Evolutionary conservation across 1,140 invertebrate species (phyloP), one percentile per base, ranked within the genome.

Genomic region (Zaprionus davidi): DNA sequence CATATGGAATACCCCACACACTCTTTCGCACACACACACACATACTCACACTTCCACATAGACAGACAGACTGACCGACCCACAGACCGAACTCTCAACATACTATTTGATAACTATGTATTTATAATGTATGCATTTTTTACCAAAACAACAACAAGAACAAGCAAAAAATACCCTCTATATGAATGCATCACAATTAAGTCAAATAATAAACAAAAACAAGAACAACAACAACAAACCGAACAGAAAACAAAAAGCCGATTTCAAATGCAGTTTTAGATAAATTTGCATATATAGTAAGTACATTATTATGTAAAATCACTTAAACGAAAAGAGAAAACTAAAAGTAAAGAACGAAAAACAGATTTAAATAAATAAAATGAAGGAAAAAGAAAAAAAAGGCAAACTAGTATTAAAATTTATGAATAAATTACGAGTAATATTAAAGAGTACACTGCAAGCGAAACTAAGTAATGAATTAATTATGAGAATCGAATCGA

Each of bases 91-190:
- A 46, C 67, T 76, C 51, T 22, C 65, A 72, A 72, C 74, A 82
- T 76, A 81, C 84, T 88, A 90, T 91, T 90, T 90, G 87, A 90
- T 91, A 90, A 91, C 87, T 90, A 90, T 90, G 83, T 90, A 90
- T 90, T 90, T 90, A 91, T 90, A 83, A 87, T 86, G 87, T 90
- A 91, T 91, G 87, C 78, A 87, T 83, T 90, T 90, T 90, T 90
- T 90, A 90, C 84, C 75, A 79, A 88, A 26, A 63, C 60, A 53
- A 57, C 26, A 76, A 68, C 49, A 67, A 75, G 13, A 70, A 38
- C 55, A 64, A 57, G 63, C 58, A 13, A 68, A 44, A 70, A 67
- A 64, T 34, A 34, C 49, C 68, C 55, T 13, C 15, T 69, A 34
- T 51, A 62, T 46, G 41, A 46, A 46, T 15, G n/a, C 41, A 46